These are phyloP conservation scores for Microchrysa polita DNA, from an alignment of 2,888 invertebrate genomes.

Conservation along the genomic window DNA sequence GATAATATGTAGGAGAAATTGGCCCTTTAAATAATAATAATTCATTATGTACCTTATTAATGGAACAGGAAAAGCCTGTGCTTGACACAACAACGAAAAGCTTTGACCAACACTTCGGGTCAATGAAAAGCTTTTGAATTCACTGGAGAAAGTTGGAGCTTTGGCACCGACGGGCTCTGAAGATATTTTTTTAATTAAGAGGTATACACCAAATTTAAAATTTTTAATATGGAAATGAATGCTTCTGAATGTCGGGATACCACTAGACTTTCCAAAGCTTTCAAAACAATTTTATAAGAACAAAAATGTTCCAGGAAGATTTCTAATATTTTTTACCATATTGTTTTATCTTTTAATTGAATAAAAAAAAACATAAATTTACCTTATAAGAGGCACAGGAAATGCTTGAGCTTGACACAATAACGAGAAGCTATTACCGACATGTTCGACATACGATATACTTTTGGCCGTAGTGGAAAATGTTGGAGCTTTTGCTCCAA, in stretches of 20 bases:
- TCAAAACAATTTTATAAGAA: background rate
- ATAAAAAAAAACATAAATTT: constrained; percentile 50
- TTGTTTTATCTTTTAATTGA: background rate
- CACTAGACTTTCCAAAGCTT: too few species aligned
- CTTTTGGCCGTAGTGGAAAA: constrained; percentile 67
- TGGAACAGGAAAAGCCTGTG: constrained; percentile 66
- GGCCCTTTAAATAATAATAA: too few species aligned
- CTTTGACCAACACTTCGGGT: constrained; percentile 58
- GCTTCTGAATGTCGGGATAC: background rate
- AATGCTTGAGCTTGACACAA: constrained; percentile 72
- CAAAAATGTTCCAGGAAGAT: background rate
- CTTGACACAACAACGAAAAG: constrained; percentile 67
- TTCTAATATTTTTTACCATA: background rate
- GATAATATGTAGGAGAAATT: too few species aligned
- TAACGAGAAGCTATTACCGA: constrained; percentile 65
- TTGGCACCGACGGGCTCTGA: constrained; percentile 65
- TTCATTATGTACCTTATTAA: constrained; percentile 57
- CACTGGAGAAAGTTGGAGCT: constrained; percentile 64
- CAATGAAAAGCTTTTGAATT: constrained; percentile 60
- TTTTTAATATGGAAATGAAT: background rate
- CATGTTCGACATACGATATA: constrained; percentile 62
- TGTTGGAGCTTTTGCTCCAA: constrained; percentile 67
- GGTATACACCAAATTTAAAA: background rate
- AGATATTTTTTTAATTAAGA: background rate
- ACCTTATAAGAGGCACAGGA: constrained; percentile 75